Evolutionary conservation across 2,888 invertebrate species (phyloP), one percentile per base, ranked within the genome.

Genomic region (Argynnis bischoffii): DNA sequence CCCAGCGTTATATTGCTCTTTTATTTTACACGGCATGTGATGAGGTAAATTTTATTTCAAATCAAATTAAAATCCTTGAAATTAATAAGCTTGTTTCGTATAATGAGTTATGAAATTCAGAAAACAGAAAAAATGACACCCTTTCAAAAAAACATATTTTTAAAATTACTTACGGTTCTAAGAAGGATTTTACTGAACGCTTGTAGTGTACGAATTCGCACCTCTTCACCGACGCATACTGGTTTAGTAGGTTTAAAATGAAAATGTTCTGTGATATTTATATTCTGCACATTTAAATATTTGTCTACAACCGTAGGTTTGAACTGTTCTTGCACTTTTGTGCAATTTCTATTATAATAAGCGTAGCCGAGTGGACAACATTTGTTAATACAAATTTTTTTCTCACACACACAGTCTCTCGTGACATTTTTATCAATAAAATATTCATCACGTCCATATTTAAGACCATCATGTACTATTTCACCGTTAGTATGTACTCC

Each of bases 311-410:
- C 75, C 0, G 82, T 80, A 0, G 84, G 83, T 11, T 82, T 73
- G n/a, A 89, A 87, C 0, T 66, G 65, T 13, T 71, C 75, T 0
- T 66, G 57, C 2, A 75, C 59, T 15, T 74, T 69, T 0, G 77
- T 74, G 75, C 90, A 90, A 0, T 0, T n/a, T n/a, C 70, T 81
- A 2, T 41, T 55, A 0, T 6, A 14, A 0, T 82, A 83, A 0
- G 75, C 84, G n/a, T 72, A 71, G 0, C 87, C 88, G 0, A 76
- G 67, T 0, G 82, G 84, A 63, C 90, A 90, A 54, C 90, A 90
- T 69, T 89, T 90, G 6, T 78, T 69, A 0, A 83, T 57, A 69
- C 86, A 89, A 0, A 51, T 69, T 53, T 80, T 74, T 50, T 85
- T 84, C 13, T 69, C 70, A 64, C 85, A 86, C 2, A 83, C 59